Evolutionary conservation across 1,140 invertebrate species (phyloP).

Genomic region (Gonioctena quinquepunctata): DNA sequence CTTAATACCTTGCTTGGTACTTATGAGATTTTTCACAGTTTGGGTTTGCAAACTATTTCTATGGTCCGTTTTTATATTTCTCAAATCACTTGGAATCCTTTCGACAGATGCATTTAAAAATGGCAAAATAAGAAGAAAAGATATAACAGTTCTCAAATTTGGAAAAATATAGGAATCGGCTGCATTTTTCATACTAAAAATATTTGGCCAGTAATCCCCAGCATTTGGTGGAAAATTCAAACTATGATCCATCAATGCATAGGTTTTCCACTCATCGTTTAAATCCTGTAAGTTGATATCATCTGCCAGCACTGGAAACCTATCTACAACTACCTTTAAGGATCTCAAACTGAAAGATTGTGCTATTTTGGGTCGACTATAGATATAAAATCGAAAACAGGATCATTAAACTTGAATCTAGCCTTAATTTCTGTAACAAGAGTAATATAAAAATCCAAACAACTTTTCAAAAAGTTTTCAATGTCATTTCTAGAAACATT

Average conservation of each 20-base stretch:
- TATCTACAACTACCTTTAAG: not conserved
- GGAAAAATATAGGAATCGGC: not conserved
- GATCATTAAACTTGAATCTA: conserved; percentile 8
- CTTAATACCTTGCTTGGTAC: not conserved
- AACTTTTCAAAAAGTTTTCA: not conserved
- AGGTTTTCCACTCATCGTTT: not conserved
- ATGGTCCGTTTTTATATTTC: conserved; percentile 5
- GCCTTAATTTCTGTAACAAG: not conserved
- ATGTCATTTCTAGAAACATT: not conserved
- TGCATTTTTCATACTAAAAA: not conserved
- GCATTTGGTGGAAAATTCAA: not conserved
- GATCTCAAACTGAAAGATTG: not conserved
- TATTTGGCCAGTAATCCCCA: not conserved
- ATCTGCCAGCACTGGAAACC: conserved; percentile 11
- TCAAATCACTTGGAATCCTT: conserved; percentile 10
- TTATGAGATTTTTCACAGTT: not conserved
- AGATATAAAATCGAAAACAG: conserved; percentile 6
- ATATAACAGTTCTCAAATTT: conserved; percentile 12
- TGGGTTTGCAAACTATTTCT: not conserved
- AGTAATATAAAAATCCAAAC: not conserved
- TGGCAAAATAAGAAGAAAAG: conserved; percentile 7
- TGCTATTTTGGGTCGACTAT: conserved; percentile 7
- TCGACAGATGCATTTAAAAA: conserved; percentile 10
- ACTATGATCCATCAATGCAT: conserved; percentile 2
- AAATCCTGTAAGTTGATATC: not conserved